A percentile compares a stretch with the other conserved stretches of the same genome.
These are phyloP conservation scores for Atractosteus spatula DNA, from an alignment of 2,113 vertebrate genomes.

Conservation along the genomic window DNA sequence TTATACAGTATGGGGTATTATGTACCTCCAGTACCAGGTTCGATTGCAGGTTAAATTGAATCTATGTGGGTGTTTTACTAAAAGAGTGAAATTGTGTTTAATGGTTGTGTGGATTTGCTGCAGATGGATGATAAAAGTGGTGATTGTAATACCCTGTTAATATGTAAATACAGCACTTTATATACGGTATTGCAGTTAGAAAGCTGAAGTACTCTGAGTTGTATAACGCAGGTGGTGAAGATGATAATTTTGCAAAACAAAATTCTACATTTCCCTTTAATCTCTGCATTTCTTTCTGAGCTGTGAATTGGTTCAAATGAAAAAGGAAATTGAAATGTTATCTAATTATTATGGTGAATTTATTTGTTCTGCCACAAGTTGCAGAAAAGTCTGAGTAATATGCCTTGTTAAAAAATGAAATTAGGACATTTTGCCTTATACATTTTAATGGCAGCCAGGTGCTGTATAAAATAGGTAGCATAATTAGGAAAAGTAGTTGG, in stretches of 20 bases:
- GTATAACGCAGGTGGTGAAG: constrained; percentile 9
- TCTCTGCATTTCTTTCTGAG: neutral
- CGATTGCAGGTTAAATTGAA: constrained; percentile 28
- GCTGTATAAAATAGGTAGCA: constrained; percentile 22
- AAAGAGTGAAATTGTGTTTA: constrained; percentile 12
- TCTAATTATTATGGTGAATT: neutral
- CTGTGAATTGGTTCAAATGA: constrained; percentile 3
- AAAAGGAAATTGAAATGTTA: constrained; percentile 12
- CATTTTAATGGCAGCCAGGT: constrained; percentile 18
- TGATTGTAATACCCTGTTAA: constrained; percentile 20
- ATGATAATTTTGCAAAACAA: constrained; percentile 5
- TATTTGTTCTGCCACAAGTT: constrained; percentile 11
- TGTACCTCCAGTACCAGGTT: constrained; percentile 18
- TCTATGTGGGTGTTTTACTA: constrained; percentile 26
- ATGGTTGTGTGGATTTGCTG: neutral
- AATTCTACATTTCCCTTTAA: neutral
- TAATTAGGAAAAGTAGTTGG: constrained; percentile 60
- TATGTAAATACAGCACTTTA: constrained; percentile 4
- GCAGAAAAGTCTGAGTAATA: neutral
- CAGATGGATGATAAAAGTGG: neutral
- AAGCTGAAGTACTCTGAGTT: neutral
- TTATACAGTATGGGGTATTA: constrained; percentile 22
- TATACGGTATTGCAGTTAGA: neutral
- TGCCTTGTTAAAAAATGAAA: constrained; percentile 3
- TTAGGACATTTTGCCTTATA: constrained; percentile 6